Conservation (phyloP, 2,888 invertebrate species). For the Xylota sylvarum region DNA sequence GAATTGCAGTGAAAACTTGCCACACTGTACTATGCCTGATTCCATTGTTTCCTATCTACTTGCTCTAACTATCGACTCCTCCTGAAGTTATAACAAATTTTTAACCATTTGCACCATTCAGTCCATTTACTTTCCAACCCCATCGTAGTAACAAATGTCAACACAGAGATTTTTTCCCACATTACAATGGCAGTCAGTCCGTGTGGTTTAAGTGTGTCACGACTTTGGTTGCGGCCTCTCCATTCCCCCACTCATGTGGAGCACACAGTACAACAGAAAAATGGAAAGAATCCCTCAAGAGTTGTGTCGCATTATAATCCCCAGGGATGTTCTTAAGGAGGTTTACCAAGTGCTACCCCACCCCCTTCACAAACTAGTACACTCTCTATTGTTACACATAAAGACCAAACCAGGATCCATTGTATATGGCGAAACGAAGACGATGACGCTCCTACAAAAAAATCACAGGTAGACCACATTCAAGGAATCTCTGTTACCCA, state of each 20-base stretch:
- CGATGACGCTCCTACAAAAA: constrained; percentile 60
- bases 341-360: constrained; percentile 15
- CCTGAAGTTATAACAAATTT: too few species aligned
- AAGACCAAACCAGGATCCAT: constrained; percentile 71
- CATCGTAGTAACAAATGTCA: constrained; percentile 48
- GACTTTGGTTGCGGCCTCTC: constrained; percentile 58
- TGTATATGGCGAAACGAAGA: constrained; percentile 60
- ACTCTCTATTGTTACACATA: constrained; percentile 71
- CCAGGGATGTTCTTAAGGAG: constrained; percentile 72
- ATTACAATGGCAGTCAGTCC: constrained; percentile 58
- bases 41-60: too few species aligned
- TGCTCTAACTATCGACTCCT: too few species aligned
- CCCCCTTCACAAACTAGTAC: constrained; percentile 48
- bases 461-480: constrained; percentile 77
- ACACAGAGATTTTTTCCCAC: constrained; percentile 55
- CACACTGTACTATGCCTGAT: too few species aligned
- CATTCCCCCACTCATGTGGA: constrained; percentile 64
- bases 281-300: constrained; percentile 66
- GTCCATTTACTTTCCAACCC: constrained; percentile 24
- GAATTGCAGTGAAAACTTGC: too few species aligned
- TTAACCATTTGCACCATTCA: not conserved
- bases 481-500: constrained; percentile 67
- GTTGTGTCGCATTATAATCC: constrained; percentile 73
- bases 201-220: constrained; percentile 74
- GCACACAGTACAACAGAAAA: constrained; percentile 24